phyloP scores from a whole-genome alignment of 2,888 invertebrate species.

The Ochlodes sylvanus region DNA sequence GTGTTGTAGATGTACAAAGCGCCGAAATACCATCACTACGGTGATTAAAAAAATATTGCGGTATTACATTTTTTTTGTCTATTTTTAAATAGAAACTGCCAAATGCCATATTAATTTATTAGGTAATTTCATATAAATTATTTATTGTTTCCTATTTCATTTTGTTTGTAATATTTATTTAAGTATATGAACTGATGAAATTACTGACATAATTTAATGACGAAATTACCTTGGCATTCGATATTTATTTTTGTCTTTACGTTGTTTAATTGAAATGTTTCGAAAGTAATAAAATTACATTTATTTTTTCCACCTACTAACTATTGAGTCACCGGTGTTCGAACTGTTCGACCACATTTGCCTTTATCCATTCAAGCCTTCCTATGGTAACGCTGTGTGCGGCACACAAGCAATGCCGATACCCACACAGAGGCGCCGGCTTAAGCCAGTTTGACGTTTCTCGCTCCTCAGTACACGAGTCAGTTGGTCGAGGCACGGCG shows the following conservation, averaged over 20 bases:
- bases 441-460: conserved; percentile 77
- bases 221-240: conserved; percentile 21
- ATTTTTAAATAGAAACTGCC: too few relatives aligned
- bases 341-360: conserved; percentile 42
- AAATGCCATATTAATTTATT: too few relatives aligned
- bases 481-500: conserved; percentile 81
- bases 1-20: too few relatives aligned
- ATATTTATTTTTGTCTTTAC: background rate
- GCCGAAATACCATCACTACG: too few relatives aligned
- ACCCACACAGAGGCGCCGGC: conserved; percentile 42
- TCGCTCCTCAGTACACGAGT: conserved; percentile 61
- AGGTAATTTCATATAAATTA: too few relatives aligned
- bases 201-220: conserved; percentile 27
- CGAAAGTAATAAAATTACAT: conserved; percentile 49
- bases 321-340: conserved; percentile 58
- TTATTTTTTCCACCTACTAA: conserved; percentile 60
- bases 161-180: too few relatives aligned
- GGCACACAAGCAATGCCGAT: conserved; percentile 52
- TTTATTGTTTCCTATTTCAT: too few relatives aligned
- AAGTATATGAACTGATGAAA: background rate
- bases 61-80: too few relatives aligned
- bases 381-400: conserved; percentile 47
- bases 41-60: too few relatives aligned
- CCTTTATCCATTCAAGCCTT: conserved; percentile 72
- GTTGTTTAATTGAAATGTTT: conserved; percentile 12